Percentiles rank a stretch among this genome's conserved stretches.
Conservation (phyloP, 2,888 invertebrate genomes). For the Hemicrepidius hirtus region DNA sequence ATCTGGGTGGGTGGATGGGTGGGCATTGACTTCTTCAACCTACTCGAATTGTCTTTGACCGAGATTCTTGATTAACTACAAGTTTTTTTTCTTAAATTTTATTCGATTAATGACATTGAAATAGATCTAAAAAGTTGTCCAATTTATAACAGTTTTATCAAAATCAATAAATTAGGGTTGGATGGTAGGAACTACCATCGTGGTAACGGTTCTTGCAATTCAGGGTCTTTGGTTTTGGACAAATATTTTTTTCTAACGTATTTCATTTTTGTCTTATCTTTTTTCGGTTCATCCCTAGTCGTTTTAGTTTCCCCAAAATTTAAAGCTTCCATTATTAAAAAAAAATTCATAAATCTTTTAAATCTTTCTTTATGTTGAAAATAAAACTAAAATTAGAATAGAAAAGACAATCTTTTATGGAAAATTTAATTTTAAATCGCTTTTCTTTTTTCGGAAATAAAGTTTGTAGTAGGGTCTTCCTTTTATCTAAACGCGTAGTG, state of each 20-base stretch:
- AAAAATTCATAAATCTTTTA: neutral
- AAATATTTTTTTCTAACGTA: too few relatives aligned
- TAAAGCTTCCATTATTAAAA: neutral
- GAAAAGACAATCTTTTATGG: constrained; percentile 35
- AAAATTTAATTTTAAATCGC: constrained; percentile 43
- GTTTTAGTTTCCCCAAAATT: too few relatives aligned
- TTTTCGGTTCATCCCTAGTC: too few relatives aligned
- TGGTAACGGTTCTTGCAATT: too few relatives aligned
- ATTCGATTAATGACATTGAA: too few relatives aligned
- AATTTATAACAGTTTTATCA: too few relatives aligned
- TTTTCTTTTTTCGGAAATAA: constrained; percentile 28
- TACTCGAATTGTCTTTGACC: neutral
- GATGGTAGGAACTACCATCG: too few relatives aligned
- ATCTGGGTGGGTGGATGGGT: neutral
- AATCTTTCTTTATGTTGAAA: neutral
- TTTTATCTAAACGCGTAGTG: constrained; percentile 44
- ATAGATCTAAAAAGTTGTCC: too few relatives aligned
- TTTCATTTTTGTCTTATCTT: too few relatives aligned
- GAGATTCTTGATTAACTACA: neutral
- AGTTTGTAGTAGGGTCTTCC: constrained; percentile 37
- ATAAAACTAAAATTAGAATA: constrained; percentile 27
- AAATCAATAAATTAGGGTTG: too few relatives aligned
- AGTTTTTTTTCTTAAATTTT: too few relatives aligned
- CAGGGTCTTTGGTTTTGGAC: too few relatives aligned
- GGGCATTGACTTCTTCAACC: constrained; percentile 9